A percentile compares a stretch with the other conserved stretches of the same genome.
Evolutionary conservation across 2,888 invertebrate species (phyloP).

Genomic region (Drosophila meridionalis): DNA sequence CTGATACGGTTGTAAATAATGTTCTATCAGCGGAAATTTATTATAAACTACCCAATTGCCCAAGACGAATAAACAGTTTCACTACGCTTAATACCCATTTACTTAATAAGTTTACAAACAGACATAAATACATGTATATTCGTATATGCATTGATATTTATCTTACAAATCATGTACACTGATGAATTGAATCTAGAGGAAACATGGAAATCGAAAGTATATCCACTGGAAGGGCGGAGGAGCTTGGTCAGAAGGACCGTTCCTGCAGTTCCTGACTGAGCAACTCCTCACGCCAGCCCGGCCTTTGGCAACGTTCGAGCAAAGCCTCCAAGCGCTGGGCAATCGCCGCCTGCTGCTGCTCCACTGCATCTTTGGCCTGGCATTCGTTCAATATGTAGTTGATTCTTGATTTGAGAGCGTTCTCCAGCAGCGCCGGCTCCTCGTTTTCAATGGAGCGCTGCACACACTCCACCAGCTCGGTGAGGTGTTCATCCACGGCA

Average conservation of each 20-base stretch:
- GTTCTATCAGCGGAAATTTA: slow-evolving; percentile 1
- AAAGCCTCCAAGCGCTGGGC: slow-evolving; percentile 60
- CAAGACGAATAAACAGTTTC: background rate
- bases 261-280: slow-evolving; percentile 41
- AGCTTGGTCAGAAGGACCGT: slow-evolving; percentile 14
- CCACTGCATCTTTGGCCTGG: background rate
- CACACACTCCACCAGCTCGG: slow-evolving; percentile 88
- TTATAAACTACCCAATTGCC: background rate
- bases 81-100: slow-evolving; percentile 13
- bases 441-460: slow-evolving; percentile 75
- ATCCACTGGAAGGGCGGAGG: background rate
- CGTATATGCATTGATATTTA: slow-evolving; percentile 1
- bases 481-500: slow-evolving; percentile 91
- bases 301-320: slow-evolving; percentile 43
- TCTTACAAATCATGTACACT: slow-evolving; percentile 20
- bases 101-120: background rate
- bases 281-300: slow-evolving; percentile 74
- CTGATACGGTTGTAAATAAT: slow-evolving; percentile 1
- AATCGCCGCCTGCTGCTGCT: slow-evolving; percentile 9
- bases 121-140: background rate
- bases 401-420: slow-evolving; percentile 67
- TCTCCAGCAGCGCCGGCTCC: slow-evolving; percentile 53
- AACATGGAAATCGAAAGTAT: background rate
- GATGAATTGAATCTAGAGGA: slow-evolving; percentile 16
- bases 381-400: slow-evolving; percentile 36